Evolutionary conservation across 2,797 vertebrate species (phyloP), one percentile per base, ranked within the genome.

Genomic region (Etheostoma perlongum): DNA sequence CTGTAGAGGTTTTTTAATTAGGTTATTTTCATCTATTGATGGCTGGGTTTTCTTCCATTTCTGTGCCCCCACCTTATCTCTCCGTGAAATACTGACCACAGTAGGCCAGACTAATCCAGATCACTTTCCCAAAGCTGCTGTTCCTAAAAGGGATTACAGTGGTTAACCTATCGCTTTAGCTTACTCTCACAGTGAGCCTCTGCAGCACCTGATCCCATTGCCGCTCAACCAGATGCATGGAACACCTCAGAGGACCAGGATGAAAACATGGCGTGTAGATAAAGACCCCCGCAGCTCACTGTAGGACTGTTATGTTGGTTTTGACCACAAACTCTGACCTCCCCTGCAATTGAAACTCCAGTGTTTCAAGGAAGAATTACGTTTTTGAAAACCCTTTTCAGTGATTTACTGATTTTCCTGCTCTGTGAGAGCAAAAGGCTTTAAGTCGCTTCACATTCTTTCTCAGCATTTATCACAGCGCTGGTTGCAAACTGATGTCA

Each of bases 101-200:
- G 33, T 12, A 18, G 44, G 23, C 60, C 76, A 72, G 72, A 85
- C 75, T 87, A 83, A 82, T 85, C 81, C 76, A 77, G 85, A 84
- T 90, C 77, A 71, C 81, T 84, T 87, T 83, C 64, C 68, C 51
- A 76, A 81, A 83, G 64, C 64, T 81, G 62, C 73, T 84, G 63
- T 72, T 82, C 64, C 63, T 76, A 23, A 74, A 52, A 63, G 30
- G 81, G 78, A 89, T 88, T 88, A 80, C 51, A 58, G 59, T 16
- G 33, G 71, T 85, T 74, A 80, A 85, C 73, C 74, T 79, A 30
- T 72, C 12, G 19, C 70, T 90, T 88, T 53, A 71, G 63, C 49
- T 59, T 73, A 67, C 57, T 83, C 65, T 70, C 57, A 57, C 42
- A 36, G 40, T 12, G 62, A 68, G 47, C 19, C 40, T 80, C 25